Conservation (phyloP, 2,113 vertebrate genomes). For the Tragelaphus imberbis region DNA sequence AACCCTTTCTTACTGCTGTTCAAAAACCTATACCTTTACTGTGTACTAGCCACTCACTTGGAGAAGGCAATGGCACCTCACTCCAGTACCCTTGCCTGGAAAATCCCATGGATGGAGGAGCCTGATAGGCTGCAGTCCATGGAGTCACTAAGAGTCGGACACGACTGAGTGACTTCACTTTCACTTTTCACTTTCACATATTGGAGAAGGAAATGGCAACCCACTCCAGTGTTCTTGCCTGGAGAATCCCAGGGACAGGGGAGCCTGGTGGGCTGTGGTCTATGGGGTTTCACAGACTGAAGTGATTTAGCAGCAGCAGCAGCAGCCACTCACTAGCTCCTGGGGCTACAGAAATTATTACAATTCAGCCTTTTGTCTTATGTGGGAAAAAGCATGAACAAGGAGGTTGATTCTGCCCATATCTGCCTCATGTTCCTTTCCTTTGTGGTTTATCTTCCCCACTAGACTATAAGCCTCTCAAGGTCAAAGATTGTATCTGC, state of each 20-base stretch:
- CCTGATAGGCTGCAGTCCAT: no score
- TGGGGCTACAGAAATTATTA: not conserved
- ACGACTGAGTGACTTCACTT: no score
- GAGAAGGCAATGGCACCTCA: no score
- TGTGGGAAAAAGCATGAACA: not conserved
- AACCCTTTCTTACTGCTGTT: not conserved
- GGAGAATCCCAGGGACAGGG: rapidly evolving
- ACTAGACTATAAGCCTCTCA: not conserved
- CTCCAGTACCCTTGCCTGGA: no score
- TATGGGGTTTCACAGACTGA: no score
- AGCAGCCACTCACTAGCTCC: not conserved
- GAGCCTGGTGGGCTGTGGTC: no score
- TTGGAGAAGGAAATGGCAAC: no score
- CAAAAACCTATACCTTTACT: not conserved
- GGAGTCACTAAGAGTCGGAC: rapidly evolving
- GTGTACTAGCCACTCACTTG: not conserved
- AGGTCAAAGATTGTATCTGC: not conserved
- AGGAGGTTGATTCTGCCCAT: not conserved
- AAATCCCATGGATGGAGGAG: no score
- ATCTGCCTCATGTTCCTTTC: not conserved
- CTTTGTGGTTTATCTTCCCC: not conserved
- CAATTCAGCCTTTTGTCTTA: not conserved
- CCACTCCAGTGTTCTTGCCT: no score
- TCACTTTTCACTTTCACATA: no score
- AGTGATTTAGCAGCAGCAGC: no score